Evolutionary conservation across 2,797 vertebrate species (phyloP), one percentile per base, ranked within the genome.

Genomic region (Enteromius mattozi): DNA sequence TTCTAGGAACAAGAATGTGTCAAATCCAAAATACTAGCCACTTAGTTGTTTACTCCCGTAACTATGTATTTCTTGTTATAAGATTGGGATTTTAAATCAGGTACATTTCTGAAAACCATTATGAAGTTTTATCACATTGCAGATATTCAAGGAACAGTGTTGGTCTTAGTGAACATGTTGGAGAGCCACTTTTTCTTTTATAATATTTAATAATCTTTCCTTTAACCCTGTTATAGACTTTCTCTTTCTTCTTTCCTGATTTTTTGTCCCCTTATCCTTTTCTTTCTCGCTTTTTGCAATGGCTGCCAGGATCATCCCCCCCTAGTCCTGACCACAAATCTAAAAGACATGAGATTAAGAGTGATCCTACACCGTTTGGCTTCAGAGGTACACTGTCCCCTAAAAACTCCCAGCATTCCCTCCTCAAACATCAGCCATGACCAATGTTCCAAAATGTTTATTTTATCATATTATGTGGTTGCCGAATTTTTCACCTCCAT

Each of bases 331-430:
- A 99, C 92, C 97, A 96, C 96, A 99, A 97, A 95, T 93, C 97
- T 83, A 99, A 99, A 92, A 95, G 97, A 10, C 97, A 98, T 0
- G 95, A 96, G 95, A 95, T 97, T 92, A 97, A 96, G 96, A 99
- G 98, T 77, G 98, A 99, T 87, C 98, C 97, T 76, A 98, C 97
- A 83, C 98, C 98, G 9, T 96, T 99, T 90, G 98, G 98, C 93
- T 94, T 97, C 92, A 97, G 96, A 98, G 98, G 98, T 99, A 90
- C 78, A 86, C 54, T 49, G 61, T 79, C 75, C 78, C 80, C 74
- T 86, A n/a, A 78, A 83, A 78, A 30, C 24, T 56, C 75, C 54
- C 86, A 71, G 72, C 69, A 37, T 77, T 16, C 77, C 78, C 78
- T 85, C 14, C 65, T 49, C 65, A 30, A 75, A 35, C 35, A 68